Evolutionary conservation across 1,140 invertebrate genomes (phyloP), one percentile per base, ranked within the genome.

Genomic region (Riptortus pedestris): DNA sequence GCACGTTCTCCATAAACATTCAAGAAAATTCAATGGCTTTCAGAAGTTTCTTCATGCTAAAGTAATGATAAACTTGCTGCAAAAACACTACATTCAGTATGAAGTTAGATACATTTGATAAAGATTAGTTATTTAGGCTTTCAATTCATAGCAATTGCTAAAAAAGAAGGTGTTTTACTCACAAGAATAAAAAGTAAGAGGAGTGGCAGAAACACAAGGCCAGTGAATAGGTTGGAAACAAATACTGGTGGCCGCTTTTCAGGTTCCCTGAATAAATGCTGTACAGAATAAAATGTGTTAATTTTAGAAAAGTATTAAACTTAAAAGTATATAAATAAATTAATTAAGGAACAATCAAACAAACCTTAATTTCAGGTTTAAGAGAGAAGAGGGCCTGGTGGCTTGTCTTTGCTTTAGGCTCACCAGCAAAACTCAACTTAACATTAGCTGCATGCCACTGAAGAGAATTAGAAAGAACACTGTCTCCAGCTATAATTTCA

Each of bases 221-320:
- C 82, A 59, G 93, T 95, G 75, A 98, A 98, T 27, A 93, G 80
- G 73, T 92, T 87, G 0, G 94, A 97, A 31, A 98, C 85, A 57
- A 86, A 74, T 51, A 83, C 82, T 14, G 93, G 81, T 51, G 96
- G 96, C 52, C 93, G 81, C 70, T 88, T 87, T 74, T 98, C 96
- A 12, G 94, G 90, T 72, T 85, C 83, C 31, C 93, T 84, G 82
- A 98, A 98, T 77, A 87, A 76, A 78, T 99, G 96, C 80, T 87
- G 73, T 55, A 68, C 18, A 65, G 12, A n/a, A 24, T 66, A 27
- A 14, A 11, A 65, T 18, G n/a, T 45, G 38, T 51, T 16, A 51
- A 47, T 22, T 45, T 29, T n/a, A 7, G 31, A 31, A 59, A 3
- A 58, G 11, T 9, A 26, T 12, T 9, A n/a, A 58, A 26, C 20